A percentile compares a stretch with the other conserved stretches of the same genome.
phyloP scores from a whole-genome alignment of 2,113 vertebrate genomes.

The Heptranchias perlo region DNA sequence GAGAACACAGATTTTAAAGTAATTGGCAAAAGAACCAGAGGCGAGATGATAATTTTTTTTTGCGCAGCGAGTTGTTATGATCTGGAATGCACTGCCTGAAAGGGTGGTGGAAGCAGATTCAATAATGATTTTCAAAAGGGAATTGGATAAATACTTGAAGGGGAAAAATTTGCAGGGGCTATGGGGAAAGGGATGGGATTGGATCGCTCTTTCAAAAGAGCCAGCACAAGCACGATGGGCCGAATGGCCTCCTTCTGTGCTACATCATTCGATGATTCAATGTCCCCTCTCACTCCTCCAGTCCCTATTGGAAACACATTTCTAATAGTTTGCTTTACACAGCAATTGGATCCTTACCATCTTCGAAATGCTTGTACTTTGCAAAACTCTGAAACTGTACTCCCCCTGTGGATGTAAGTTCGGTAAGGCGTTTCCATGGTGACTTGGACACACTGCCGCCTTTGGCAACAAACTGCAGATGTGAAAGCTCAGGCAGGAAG shows the following conservation, averaged over 20 bases:
- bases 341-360: slow-evolving; percentile 62
- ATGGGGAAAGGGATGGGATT: neutral
- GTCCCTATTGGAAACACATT: neutral
- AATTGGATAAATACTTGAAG: neutral
- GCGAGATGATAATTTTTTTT: neutral
- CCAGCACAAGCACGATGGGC: neutral
- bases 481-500: slow-evolving; percentile 61
- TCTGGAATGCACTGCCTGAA: too few species aligned
- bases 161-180: neutral
- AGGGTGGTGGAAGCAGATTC: neutral
- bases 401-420: slow-evolving; percentile 63
- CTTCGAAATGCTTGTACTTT: slow-evolving; percentile 70
- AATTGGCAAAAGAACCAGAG: neutral
- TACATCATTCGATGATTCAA: neutral
- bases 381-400: slow-evolving; percentile 77
- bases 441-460: slow-evolving; percentile 46
- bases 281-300: neutral
- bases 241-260: neutral
- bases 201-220: neutral
- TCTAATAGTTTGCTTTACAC: neutral
- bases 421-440: slow-evolving; percentile 49
- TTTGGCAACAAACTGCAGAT: slow-evolving; percentile 64
- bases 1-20: neutral
- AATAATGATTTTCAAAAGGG: neutral
- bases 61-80: neutral